Evolutionary conservation across 2,888 invertebrate genomes (phyloP).

Genomic region (Yponomeuta sedellus): DNA sequence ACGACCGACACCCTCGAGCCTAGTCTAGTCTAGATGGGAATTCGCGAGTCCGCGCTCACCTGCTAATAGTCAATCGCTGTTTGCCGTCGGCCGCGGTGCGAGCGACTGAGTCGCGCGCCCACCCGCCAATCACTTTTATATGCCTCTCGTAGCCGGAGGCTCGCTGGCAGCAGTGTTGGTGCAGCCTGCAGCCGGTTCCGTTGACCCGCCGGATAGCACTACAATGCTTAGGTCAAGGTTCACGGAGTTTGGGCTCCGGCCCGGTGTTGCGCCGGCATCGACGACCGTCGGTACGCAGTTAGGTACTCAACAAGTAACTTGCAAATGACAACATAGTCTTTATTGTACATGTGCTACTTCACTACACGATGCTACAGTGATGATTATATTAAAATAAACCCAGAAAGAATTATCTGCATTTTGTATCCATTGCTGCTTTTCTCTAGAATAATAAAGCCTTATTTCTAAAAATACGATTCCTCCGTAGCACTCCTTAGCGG

Average conservation of each 20-base stretch:
- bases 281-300: background rate
- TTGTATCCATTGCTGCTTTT: too few relatives aligned
- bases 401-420: too few relatives aligned
- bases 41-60: slow-evolving; percentile 32
- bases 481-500: too few relatives aligned
- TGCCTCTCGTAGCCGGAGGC: slow-evolving; percentile 19
- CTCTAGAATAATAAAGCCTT: too few relatives aligned
- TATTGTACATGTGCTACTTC: background rate
- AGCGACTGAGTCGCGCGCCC: slow-evolving; percentile 60
- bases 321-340: too few relatives aligned
- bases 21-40: background rate
- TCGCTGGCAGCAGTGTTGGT: background rate
- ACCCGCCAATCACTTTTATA: slow-evolving; percentile 61
- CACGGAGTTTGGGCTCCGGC: background rate
- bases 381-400: too few relatives aligned
- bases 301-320: background rate
- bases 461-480: too few relatives aligned
- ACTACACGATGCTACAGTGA: too few relatives aligned
- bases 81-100: slow-evolving; percentile 31
- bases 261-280: background rate
- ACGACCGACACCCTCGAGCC: slow-evolving; percentile 6
- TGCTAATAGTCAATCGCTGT: slow-evolving; percentile 26
- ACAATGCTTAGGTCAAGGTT: slow-evolving; percentile 12
- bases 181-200: slow-evolving; percentile 8
- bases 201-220: slow-evolving; percentile 4